Evolutionary conservation across 2,797 vertebrate genomes (phyloP), one percentile per base, ranked within the genome.

Genomic region (Danio jaintianensis): DNA sequence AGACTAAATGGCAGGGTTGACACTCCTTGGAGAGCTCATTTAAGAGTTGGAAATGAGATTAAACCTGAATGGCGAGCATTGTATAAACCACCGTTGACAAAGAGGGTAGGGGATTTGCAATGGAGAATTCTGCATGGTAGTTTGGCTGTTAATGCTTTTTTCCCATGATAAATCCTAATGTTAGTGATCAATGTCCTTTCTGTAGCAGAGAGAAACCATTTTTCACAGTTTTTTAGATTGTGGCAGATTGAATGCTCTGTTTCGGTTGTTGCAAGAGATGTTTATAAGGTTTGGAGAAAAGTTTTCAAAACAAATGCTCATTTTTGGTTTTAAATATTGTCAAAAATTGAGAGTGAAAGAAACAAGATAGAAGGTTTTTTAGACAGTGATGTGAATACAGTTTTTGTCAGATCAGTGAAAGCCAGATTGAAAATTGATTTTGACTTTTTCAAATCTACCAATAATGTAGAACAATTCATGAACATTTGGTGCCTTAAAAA

Each of bases 391-490:
- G 16, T 13, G n/a, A 20, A 20, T 4, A 45, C n/a, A 5, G 16
- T 20, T 22, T 64, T 64, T 45, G 10, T 45, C 4, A 64, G 40
- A 20, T 43, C 45, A 36, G 9, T 62, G 36, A 62, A 62, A 40
- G 59, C 36, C 7, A 40, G 59, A 62, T n/a, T 62, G 13, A 64
- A 43, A 64, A 9, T 20, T 64, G 43, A 67, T 47, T 67, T 47
- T 15, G 12, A 5, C 6, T 29, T 29, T 9, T 48, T 45, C 12
- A 12, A 7, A 10, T 42, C 64, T 29, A 66, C 63, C 22, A 29
- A 66, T 18, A 40, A 55, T 55, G 6, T 45, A 66, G n/a, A 18
- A 15, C 13, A 50, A 3, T 68, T 68, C 7, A 11, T 7, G 52
- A 69, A n/a, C 9, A 38, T 69, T 11, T 69, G 22, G 15, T 29